Conservation (phyloP, 2,888 invertebrate genomes). For the Chrysomela aeneicollis region DNA sequence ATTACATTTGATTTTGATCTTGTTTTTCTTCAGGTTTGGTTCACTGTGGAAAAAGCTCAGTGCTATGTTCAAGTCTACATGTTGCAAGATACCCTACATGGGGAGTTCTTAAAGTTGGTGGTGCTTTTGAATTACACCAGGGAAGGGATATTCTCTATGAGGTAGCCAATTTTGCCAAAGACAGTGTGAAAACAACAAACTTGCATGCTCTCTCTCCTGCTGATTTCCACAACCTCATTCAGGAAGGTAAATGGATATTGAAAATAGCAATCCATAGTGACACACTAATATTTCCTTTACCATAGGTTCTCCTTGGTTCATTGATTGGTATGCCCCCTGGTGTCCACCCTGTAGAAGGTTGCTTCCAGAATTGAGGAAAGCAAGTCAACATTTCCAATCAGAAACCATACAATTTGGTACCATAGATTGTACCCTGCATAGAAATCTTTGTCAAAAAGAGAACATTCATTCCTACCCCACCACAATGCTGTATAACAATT, state of each 20-base stretch:
- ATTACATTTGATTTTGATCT: not conserved
- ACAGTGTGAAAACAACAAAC: conserved; percentile 66
- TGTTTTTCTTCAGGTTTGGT: conserved; percentile 62
- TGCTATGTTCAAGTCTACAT: conserved; percentile 68
- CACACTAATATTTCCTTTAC: conserved; percentile 12
- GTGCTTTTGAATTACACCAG: conserved; percentile 78
- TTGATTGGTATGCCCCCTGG: conserved; percentile 83
- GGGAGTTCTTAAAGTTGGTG: conserved; percentile 76
- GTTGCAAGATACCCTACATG: conserved; percentile 72
- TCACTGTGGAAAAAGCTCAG: conserved; percentile 67
- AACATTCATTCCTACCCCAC: conserved; percentile 73
- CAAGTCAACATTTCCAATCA: conserved; percentile 65
- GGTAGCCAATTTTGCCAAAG: conserved; percentile 70
- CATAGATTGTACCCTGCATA: conserved; percentile 73
- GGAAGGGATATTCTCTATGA: conserved; percentile 68
- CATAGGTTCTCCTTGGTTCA: conserved; percentile 67
- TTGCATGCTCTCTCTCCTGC: conserved; percentile 70
- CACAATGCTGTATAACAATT: conserved; percentile 71
- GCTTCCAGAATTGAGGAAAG: conserved; percentile 73
- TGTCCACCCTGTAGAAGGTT: conserved; percentile 78
- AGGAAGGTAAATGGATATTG: conserved; percentile 58
- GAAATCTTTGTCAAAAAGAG: conserved; percentile 66
- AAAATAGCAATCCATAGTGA: not conserved
- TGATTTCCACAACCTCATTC: conserved; percentile 67
- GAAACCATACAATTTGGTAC: conserved; percentile 68